Conservation (phyloP, 1,140 invertebrate genomes). For the Heterodera carotae region DNA sequence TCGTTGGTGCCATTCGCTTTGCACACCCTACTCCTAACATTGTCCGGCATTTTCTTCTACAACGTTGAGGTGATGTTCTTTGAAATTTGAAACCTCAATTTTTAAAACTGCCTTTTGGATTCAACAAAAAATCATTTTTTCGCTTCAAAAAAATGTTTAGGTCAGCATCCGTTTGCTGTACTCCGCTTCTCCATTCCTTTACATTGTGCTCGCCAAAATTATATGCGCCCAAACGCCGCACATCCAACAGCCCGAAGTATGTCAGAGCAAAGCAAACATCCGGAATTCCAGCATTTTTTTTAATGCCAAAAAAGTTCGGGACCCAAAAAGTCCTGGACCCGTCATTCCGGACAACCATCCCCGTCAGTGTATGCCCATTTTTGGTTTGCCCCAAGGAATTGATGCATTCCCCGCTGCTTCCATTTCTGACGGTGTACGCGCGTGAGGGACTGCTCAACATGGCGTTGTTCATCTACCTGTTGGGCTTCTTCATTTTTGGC, state of each 20-base stretch:
- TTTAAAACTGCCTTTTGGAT: no score
- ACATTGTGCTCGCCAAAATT: constrained; percentile 49
- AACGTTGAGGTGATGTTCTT: constrained; percentile 56
- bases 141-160: background rate
- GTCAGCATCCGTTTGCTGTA: constrained; percentile 39
- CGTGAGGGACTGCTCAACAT: constrained; percentile 42
- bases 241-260: constrained; percentile 40
- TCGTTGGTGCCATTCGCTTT: constrained; percentile 48
- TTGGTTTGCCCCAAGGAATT: no score
- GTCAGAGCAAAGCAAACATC: background rate
- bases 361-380: no score
- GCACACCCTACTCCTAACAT: constrained; percentile 43
- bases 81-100: no score
- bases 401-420: constrained; percentile 45
- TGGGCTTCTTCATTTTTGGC: constrained; percentile 52
- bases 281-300: no score
- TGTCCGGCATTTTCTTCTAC: constrained; percentile 47
- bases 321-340: no score
- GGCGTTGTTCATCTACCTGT: constrained; percentile 45
- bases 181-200: constrained; percentile 53
- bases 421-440: constrained; percentile 48
- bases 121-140: no score
- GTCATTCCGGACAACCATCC: no score
- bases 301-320: no score
- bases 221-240: constrained; percentile 49